Percentiles rank a stretch among this genome's conserved stretches.
These are phyloP conservation scores for Ips nitidus DNA, from an alignment of 1,140 invertebrate genomes.

Conservation along the genomic window DNA sequence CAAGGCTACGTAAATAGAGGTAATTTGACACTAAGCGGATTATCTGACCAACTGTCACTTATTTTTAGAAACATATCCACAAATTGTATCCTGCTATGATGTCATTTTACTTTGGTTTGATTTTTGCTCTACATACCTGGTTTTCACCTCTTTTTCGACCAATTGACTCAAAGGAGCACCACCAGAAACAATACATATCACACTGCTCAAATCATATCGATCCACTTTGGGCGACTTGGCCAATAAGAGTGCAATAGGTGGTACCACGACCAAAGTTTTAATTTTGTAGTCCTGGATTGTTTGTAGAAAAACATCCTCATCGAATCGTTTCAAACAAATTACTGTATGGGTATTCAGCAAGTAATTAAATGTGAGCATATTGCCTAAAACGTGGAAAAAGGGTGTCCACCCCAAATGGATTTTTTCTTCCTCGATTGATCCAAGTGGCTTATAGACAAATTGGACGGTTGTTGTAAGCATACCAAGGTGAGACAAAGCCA, in stretches of 20 bases:
- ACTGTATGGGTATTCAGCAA: constrained; percentile 34
- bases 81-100: too few relatives aligned
- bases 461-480: background rate
- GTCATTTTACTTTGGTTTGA: too few relatives aligned
- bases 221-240: constrained; percentile 55
- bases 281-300: constrained; percentile 60
- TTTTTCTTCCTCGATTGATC: too few relatives aligned
- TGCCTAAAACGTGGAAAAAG: constrained; percentile 44
- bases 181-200: constrained; percentile 53
- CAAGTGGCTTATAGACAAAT: too few relatives aligned
- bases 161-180: constrained; percentile 56
- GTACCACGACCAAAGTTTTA: constrained; percentile 55
- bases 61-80: too few relatives aligned
- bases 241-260: constrained; percentile 60
- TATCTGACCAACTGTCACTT: too few relatives aligned
- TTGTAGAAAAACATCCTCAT: constrained; percentile 61
- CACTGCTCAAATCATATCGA: constrained; percentile 53
- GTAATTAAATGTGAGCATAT: constrained; percentile 24
- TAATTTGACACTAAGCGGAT: too few relatives aligned
- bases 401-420: constrained; percentile 39
- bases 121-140: too few relatives aligned
- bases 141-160: constrained; percentile 43
- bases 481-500: constrained; percentile 67
- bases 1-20: too few relatives aligned
- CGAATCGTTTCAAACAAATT: constrained; percentile 57